phyloP scores from a whole-genome alignment of 2,113 vertebrate genomes.

The Pardalotus punctatus region DNA sequence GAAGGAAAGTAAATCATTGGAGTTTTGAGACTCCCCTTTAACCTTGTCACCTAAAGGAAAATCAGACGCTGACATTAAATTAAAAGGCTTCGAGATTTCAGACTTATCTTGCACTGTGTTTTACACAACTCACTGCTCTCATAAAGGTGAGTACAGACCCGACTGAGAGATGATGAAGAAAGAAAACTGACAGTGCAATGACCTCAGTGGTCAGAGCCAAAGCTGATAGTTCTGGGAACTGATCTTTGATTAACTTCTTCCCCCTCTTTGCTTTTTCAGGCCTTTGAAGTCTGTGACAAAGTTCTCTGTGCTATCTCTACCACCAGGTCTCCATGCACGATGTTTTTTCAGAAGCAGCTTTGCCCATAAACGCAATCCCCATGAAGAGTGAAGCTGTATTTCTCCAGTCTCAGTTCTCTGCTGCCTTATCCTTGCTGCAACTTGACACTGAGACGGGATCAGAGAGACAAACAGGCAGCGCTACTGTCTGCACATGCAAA shows the following conservation, averaged over 20 bases:
- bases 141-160: neutral
- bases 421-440: neutral
- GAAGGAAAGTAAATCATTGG: neutral
- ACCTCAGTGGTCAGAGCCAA: conserved; percentile 14
- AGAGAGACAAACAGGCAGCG: neutral
- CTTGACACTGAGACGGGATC: neutral
- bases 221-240: neutral
- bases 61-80: neutral
- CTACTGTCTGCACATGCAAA: neutral
- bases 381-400: neutral
- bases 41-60: neutral
- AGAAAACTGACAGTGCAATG: neutral
- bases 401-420: neutral
- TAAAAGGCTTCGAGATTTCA: neutral
- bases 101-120: neutral
- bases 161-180: neutral
- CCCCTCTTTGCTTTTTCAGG: neutral
- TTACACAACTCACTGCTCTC: neutral
- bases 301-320: neutral
- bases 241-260: conserved; percentile 14
- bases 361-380: neutral
- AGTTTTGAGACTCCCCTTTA: neutral
- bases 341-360: neutral
- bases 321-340: neutral
- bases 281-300: conserved; percentile 2